These are phyloP conservation scores for Xylota segnis DNA, from an alignment of 2,888 invertebrate species.

Conservation along the genomic window DNA sequence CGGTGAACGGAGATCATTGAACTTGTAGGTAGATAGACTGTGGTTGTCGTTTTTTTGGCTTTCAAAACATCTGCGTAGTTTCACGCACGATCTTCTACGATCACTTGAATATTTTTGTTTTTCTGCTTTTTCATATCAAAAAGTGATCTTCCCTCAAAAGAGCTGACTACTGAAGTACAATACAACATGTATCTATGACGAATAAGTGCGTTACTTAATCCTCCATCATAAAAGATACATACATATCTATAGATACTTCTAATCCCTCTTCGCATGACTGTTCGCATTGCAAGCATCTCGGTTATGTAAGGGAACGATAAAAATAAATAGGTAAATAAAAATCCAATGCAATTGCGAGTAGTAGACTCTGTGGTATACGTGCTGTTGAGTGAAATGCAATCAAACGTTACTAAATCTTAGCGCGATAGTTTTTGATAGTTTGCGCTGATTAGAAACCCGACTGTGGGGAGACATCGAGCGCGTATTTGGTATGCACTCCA, in stretches of 20 bases:
- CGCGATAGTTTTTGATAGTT: slow-evolving; percentile 54
- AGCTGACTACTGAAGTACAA: background rate
- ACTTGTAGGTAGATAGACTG: slow-evolving; percentile 21
- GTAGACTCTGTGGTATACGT: slow-evolving; percentile 22
- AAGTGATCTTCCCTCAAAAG: background rate
- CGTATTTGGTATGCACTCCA: slow-evolving; percentile 58
- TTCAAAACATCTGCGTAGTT: background rate
- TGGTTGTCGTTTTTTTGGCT: background rate
- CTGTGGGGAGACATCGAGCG: slow-evolving; percentile 10
- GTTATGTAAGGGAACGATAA: background rate
- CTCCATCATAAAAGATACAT: background rate
- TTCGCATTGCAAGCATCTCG: slow-evolving; percentile 5
- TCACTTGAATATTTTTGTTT: background rate
- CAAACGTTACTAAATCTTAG: slow-evolving; percentile 59
- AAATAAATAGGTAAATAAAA: slow-evolving; percentile 14
- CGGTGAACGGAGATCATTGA: slow-evolving; percentile 43
- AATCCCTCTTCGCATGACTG: background rate
- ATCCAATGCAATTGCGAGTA: slow-evolving; percentile 28
- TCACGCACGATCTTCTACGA: background rate
- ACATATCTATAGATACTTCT: slow-evolving; percentile 8
- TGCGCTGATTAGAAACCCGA: slow-evolving; percentile 58
- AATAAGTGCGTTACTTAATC: slow-evolving; percentile 14
- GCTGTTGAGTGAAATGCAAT: slow-evolving; percentile 38
- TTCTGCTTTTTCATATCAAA: too few species aligned
- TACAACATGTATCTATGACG: background rate